Evolutionary conservation across 2,113 vertebrate genomes (phyloP).

Genomic region (zebrafish (Danio rerio)): GRCz12tu NC_133178.1:65889501-65890000

Average conservation of each 20-base stretch:
- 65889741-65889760: not conserved
- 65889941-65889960: constrained; percentile 91
- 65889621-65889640: too few relatives aligned
- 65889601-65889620: too few relatives aligned
- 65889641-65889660: too few relatives aligned
- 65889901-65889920: too few relatives aligned
- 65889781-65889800: not conserved
- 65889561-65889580: too few relatives aligned
- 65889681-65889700: not conserved
- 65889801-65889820: not conserved
- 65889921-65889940: constrained; percentile 66
- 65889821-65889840: not conserved
- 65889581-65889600: too few relatives aligned
- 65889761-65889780: not conserved
- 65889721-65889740: not conserved
- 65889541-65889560: too few relatives aligned
- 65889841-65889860: not conserved
- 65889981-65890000: constrained; percentile 99
- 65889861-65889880: not conserved
- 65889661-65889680: too few relatives aligned
- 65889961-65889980: constrained; percentile 99
- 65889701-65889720: not conserved
- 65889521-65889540: too few relatives aligned
- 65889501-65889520: too few relatives aligned
- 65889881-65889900: not conserved